Evolutionary conservation across 2,888 invertebrate species (phyloP).

Genomic region (Mythimna ferrago): DNA sequence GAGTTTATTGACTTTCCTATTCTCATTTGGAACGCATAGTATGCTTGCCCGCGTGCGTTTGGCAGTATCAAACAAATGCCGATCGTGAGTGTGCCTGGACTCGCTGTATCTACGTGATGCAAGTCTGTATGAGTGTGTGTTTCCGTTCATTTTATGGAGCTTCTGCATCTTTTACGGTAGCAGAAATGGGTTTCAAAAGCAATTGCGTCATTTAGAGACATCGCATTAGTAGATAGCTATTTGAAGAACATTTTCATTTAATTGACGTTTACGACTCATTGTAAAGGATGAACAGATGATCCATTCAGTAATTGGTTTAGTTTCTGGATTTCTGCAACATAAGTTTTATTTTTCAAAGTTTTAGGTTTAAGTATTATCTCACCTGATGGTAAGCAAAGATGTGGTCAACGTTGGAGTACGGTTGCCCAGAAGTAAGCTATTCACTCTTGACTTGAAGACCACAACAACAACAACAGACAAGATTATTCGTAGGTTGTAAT

Average conservation of each 20-base stretch:
- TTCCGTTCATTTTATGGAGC: neutral
- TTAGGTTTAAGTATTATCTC: no score
- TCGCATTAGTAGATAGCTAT: constrained; percentile 24
- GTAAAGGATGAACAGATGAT: constrained; percentile 37
- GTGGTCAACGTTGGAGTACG: no score
- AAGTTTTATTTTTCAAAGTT: no score
- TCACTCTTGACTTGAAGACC: no score
- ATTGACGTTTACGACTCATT: constrained; percentile 36
- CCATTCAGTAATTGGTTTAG: constrained; percentile 6
- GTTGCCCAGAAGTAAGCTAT: no score
- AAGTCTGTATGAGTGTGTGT: neutral
- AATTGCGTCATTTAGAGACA: constrained; percentile 22
- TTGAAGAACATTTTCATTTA: constrained; percentile 25
- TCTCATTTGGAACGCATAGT: no score
- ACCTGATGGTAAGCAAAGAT: no score
- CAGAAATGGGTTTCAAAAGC: constrained; percentile 10
- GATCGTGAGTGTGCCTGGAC: neutral
- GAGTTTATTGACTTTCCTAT: no score
- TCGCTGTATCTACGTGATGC: neutral
- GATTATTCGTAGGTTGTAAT: no score
- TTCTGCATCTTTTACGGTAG: neutral
- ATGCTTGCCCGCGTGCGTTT: neutral
- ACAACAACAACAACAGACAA: no score
- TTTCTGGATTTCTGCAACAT: neutral
- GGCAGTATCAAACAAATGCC: neutral